These are phyloP conservation scores for Sphyrna mokarran DNA, from an alignment of 2,113 vertebrate genomes.

Conservation along the genomic window DNA sequence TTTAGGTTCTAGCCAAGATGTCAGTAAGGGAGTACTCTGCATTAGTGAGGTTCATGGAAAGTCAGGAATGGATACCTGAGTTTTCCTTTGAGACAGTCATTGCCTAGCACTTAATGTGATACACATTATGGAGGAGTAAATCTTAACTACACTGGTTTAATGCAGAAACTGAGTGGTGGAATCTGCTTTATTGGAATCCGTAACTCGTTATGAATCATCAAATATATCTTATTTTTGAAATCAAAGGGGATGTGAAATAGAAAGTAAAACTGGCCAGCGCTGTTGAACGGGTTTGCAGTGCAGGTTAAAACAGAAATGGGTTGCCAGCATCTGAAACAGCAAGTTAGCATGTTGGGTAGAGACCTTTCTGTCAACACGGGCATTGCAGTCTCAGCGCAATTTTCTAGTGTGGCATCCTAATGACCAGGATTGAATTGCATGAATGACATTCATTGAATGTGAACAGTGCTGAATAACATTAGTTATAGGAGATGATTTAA, in stretches of 20 bases:
- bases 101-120: not conserved
- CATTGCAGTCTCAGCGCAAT: not conserved
- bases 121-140: not conserved
- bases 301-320: not conserved
- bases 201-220: not conserved
- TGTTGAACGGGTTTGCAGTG: not conserved
- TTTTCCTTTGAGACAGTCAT: not conserved
- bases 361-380: not conserved
- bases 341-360: not conserved
- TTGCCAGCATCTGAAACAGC: not conserved
- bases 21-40: not conserved
- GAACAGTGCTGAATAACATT: not conserved
- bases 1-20: not conserved
- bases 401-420: not conserved
- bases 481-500: not conserved
- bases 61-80: not conserved
- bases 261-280: not conserved
- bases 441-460: not conserved
- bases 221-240: not conserved
- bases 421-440: not conserved
- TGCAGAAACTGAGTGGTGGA: not conserved
- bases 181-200: not conserved
- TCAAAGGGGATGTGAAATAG: not conserved
- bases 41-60: not conserved
- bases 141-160: no score